A percentile compares a stretch with the other conserved stretches of the same genome.
Evolutionary conservation across 2,888 invertebrate genomes (phyloP).

Genomic region (Thyatira batis): DNA sequence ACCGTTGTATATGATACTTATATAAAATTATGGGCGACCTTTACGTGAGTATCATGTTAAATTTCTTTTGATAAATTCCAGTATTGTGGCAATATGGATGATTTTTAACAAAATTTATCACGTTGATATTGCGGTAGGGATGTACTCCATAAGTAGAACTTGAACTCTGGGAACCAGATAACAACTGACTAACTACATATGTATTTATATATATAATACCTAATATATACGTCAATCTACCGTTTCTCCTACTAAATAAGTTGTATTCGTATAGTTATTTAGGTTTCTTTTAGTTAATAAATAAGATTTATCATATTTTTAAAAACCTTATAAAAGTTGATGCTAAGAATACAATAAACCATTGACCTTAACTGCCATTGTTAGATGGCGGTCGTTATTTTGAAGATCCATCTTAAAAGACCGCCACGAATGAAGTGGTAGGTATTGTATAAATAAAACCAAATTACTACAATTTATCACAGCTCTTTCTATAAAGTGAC

Average conservation of each 20-base stretch:
- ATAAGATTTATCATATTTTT: not conserved
- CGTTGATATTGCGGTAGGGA: too few species aligned
- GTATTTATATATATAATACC: too few species aligned
- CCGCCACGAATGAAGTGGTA: not conserved
- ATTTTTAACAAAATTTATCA: not conserved
- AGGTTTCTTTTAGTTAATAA: too few species aligned
- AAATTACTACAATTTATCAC: too few species aligned
- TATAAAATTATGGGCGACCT: not conserved
- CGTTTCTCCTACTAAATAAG: too few species aligned
- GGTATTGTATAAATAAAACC: not conserved
- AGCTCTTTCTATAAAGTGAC: not conserved
- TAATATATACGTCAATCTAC: too few species aligned
- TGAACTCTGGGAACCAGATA: too few species aligned
- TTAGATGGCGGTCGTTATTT: not conserved
- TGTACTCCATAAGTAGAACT: too few species aligned
- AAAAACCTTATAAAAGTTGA: not conserved
- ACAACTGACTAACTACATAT: too few species aligned
- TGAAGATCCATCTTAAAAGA: not conserved
- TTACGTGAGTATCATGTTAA: not conserved
- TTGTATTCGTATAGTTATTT: too few species aligned
- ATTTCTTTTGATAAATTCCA: not conserved
- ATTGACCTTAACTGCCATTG: not conserved
- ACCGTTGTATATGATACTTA: not conserved
- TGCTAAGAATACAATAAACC: not conserved
- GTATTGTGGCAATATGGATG: not conserved